Base-by-base conservation (phyloP, 1,140 invertebrate species). In the Hycleus phaleratus region DNA sequence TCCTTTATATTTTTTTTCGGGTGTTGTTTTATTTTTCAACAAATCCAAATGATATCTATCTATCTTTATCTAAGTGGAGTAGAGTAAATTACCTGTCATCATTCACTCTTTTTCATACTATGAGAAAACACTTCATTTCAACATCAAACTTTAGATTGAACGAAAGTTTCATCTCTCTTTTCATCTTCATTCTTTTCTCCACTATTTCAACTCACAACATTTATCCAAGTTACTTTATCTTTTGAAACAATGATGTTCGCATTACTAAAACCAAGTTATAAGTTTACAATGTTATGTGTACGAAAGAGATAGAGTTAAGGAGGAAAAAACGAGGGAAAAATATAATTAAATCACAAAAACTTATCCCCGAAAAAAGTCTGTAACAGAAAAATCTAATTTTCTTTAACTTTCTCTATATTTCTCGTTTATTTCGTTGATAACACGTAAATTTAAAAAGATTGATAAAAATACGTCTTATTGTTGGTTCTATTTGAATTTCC, bases 81-180 rank as follows among this genome's bases (percentile, higher is more conserved):
- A 52, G 52, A 46, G 51, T 64, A 61, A 61, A 64, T 61, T 61
- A 59, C 59, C 55, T 59, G 59, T 64, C 62, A 64, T 64, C 62
- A 56, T 61, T 61, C 56, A 32, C 32, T 32, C 32, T 32, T 32
- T 18, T 32, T 32, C 32, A 7, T 64, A 61, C 58, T 59, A 61
- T 61, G 58, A 56, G 59, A 57, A 55, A 64, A 64, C 62, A 64
- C 62, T 64, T 61, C 62, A 63, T 64, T 64, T 64, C 56, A 42
- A 64, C 62, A 56, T 64, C 59, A 64, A 64, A 64, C 62, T 64
- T 64, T 64, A 64, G 62, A 64, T 64, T 58, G 62, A 64, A 52
- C 44, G 59, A 58, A 50, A 54, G 32, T 44, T 59, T 53, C 47
- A 50, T 59, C 55, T 47, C 54, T 61, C 54, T 52, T 53, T 55